These are phyloP conservation scores for Labeo calbasu DNA, from an alignment of 2,797 vertebrate genomes.

Conservation along the genomic window DNA sequence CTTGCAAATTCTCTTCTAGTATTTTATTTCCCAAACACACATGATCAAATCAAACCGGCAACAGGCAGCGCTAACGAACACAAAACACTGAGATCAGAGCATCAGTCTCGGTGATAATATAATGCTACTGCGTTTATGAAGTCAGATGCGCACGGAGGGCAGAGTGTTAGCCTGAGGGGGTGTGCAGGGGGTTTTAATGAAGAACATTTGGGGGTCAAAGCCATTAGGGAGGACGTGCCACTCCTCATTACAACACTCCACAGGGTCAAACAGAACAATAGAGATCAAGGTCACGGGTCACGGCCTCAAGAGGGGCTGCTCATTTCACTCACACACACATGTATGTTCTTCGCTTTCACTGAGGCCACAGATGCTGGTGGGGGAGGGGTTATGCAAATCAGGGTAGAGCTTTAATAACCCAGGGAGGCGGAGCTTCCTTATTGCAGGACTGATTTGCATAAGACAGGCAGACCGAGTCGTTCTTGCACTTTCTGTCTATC, in stretches of 20 bases:
- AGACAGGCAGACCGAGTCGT: neutral
- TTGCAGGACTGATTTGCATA: conserved; percentile 54
- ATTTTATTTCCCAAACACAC: neutral
- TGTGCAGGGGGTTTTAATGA: conserved; percentile 33
- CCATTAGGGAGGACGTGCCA: conserved; percentile 49
- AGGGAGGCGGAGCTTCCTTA: conserved; percentile 58
- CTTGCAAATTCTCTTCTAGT: neutral
- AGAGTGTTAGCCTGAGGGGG: conserved; percentile 25
- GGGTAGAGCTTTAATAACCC: conserved; percentile 61
- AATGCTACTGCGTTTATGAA: neutral
- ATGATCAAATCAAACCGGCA: neutral
- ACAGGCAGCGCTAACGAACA: conserved; percentile 2
- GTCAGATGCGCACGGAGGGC: neutral
- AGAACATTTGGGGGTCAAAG: conserved; percentile 61
- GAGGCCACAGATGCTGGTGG: conserved; percentile 61
- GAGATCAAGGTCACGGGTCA: conserved; percentile 56
- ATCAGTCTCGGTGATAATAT: neutral
- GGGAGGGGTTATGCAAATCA: conserved; percentile 63
- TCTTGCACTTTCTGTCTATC: neutral
- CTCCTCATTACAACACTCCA: conserved; percentile 53
- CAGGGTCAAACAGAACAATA: conserved; percentile 57
- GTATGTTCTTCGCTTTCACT: conserved; percentile 28
- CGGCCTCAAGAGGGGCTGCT: conserved; percentile 42
- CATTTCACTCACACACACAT: conserved; percentile 51
- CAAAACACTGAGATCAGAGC: neutral